Evolutionary conservation across 2,797 vertebrate species (phyloP), one percentile per base, ranked within the genome.

Genomic region (Melanotaenia pygmaea): DNA sequence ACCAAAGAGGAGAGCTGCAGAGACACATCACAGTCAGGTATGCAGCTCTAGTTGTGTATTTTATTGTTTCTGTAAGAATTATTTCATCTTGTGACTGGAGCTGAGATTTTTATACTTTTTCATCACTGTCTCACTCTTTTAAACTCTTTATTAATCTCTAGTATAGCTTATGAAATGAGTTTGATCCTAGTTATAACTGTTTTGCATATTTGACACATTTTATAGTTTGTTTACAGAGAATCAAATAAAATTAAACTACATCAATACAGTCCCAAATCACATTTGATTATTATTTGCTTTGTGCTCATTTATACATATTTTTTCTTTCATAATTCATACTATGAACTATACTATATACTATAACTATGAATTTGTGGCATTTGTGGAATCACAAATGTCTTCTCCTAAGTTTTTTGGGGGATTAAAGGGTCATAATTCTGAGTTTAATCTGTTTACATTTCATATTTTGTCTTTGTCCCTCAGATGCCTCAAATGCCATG

Each of bases 401-500:
- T 59, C 3, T 13, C 59, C 6, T 1, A 20, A 3, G 24, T 59
- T 68, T 51, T 16, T 18, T 11, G 20, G 11, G 12, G 20, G 47
- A 10, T 60, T 66, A 14, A 37, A 63, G 2, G 26, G 37, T 53
- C 10, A 20, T 7, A 70, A 22, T n/a, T 68, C 28, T 59, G 10
- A 63, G 59, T 5, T 79, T 4, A 16, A 59, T 18, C 9, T 75
- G 69, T 40, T n/a, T 60, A 60, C 1, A 8, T 26, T 26, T 72
- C 12, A 53, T 63, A 28, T 4, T 1, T 37, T 69, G 10, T 43
- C 22, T 68, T 34, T 80, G 32, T 64, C 64, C 65, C 69, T 67
- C 80, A 99, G 97, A 96, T 99, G 94, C 94, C 96, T 3, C 96
- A 96, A 88, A 97, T 98, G 96, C 98, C 96, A 64, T 99, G 97